phyloP scores from a whole-genome alignment of 2,797 vertebrate species.

The Dendrocincla fuliginosa region DNA sequence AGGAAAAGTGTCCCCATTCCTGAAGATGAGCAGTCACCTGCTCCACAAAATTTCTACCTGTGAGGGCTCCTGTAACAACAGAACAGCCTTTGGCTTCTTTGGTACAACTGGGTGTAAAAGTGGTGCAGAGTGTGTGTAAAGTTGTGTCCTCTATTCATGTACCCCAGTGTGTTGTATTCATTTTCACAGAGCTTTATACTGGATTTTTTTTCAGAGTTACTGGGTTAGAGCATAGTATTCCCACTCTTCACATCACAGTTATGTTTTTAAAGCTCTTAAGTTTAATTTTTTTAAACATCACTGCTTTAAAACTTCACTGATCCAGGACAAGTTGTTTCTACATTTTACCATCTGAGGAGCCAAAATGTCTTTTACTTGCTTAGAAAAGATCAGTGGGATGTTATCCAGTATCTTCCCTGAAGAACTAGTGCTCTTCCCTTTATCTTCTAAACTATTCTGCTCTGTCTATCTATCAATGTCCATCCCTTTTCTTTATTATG shows the following conservation, averaged over 20 bases:
- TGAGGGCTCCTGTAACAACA: not conserved
- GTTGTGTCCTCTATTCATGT: not conserved
- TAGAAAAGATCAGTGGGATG: not conserved
- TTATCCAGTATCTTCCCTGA: not conserved
- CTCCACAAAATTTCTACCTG: not conserved
- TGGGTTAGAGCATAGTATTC: not conserved
- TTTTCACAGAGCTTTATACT: not conserved
- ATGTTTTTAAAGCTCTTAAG: not conserved
- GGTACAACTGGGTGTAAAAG: not conserved
- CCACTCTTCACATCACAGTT: not conserved
- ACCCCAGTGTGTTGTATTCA: not conserved
- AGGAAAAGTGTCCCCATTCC: not conserved
- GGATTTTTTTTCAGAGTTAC: not conserved
- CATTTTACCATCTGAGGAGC: not conserved
- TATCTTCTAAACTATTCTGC: not conserved
- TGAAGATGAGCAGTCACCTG: not conserved
- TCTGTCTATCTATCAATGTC: not conserved
- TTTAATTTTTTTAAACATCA: not conserved
- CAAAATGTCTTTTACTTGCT: not conserved
- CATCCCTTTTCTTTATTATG: not conserved
- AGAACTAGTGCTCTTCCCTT: not conserved
- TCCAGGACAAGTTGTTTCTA: not conserved
- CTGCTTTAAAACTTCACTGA: not conserved
- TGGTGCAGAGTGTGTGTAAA: not conserved
- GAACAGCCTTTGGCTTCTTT: not conserved